Percentiles rank a stretch among this genome's conserved stretches.
phyloP scores from a whole-genome alignment of 2,797 vertebrate genomes.

The Ctenosaura bakeri region DNA sequence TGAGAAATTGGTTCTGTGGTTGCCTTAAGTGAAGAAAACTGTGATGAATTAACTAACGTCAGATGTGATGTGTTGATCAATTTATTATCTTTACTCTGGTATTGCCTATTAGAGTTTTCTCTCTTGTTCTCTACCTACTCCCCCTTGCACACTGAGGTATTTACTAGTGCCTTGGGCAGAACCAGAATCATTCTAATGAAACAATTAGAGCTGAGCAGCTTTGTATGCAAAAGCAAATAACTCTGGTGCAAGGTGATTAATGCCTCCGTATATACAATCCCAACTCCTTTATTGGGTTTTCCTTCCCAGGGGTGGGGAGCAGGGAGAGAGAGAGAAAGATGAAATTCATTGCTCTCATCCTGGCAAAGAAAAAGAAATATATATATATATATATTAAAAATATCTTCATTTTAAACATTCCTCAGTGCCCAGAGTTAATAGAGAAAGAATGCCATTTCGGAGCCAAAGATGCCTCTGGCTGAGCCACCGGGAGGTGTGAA shows the following conservation, averaged over 20 bases:
- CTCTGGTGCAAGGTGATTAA: constrained; percentile 68
- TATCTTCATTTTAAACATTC: not conserved
- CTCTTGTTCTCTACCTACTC: not conserved
- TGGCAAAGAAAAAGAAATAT: not conserved
- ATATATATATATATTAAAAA: too few species aligned
- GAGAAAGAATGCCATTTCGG: too few species aligned
- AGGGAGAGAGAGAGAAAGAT: rapidly evolving
- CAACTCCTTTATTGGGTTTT: rapidly evolving
- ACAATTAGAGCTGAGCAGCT: constrained; percentile 45
- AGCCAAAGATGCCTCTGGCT: too few species aligned
- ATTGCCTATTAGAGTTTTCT: constrained; percentile 38
- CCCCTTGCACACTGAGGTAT: constrained; percentile 43
- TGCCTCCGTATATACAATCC: constrained; percentile 29
- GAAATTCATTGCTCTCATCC: not conserved
- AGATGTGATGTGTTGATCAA: constrained; percentile 56
- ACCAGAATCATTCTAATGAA: constrained; percentile 62
- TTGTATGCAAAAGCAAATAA: constrained; percentile 57
- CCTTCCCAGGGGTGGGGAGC: not conserved
- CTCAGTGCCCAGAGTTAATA: too few species aligned
- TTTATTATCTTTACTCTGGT: constrained; percentile 58
- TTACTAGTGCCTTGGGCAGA: constrained; percentile 36
- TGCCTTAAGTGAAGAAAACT: constrained; percentile 67
- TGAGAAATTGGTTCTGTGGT: constrained; percentile 61
- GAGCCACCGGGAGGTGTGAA: not conserved
- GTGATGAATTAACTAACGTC: constrained; percentile 67